Conservation (phyloP, 2,113 vertebrate genomes). For the Caretta caretta region DNA sequence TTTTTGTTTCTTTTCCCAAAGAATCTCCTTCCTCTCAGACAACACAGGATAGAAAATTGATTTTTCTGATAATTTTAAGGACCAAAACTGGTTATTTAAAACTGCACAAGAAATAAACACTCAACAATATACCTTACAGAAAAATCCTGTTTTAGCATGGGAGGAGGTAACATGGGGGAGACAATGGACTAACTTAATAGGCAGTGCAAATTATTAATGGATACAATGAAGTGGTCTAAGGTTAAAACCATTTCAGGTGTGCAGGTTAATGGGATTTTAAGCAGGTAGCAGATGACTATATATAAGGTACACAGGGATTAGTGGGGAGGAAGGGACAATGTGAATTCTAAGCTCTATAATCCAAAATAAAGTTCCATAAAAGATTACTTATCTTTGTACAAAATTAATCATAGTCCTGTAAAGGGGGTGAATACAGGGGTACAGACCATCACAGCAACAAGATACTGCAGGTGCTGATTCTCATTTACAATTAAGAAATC, state of each 20-base stretch:
- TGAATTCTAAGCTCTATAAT: neutral
- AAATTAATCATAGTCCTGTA: neutral
- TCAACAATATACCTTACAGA: neutral
- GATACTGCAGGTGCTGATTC: neutral
- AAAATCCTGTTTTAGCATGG: neutral
- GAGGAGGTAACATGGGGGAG: neutral
- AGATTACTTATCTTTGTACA: neutral
- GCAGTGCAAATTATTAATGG: neutral
- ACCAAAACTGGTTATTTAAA: neutral
- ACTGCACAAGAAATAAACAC: neutral
- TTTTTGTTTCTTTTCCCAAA: neutral
- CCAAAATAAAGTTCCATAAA: neutral
- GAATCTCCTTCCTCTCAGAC: neutral
- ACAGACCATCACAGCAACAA: neutral
- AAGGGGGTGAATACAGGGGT: too few species aligned
- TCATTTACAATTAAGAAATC: conserved; percentile 8
- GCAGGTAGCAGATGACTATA: neutral
- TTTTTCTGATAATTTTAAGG: neutral
- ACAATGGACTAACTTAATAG: neutral
- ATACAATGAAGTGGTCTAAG: neutral
- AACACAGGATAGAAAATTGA: neutral
- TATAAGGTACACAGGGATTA: neutral
- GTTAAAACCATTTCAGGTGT: neutral
- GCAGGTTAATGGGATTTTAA: neutral
- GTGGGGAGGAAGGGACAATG: neutral